A percentile compares a stretch with the other conserved stretches of the same genome.
phyloP scores from a whole-genome alignment of 2,113 vertebrate genomes.

The Neotragus moschatus region DNA sequence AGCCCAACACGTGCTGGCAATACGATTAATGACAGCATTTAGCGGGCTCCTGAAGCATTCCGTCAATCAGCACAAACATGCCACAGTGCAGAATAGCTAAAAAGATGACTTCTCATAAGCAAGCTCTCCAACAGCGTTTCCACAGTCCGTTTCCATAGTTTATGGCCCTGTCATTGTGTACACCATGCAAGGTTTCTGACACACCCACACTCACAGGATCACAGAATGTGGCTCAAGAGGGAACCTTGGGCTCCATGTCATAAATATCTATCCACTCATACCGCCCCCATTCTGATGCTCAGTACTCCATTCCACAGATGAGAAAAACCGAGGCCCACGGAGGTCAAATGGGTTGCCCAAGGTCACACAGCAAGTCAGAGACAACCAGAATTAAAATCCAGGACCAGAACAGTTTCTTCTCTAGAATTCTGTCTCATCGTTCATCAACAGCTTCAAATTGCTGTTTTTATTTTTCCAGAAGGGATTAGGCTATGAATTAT shows the following conservation, averaged over 20 bases:
- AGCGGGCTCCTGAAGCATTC: background rate
- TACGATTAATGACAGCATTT: slow-evolving; percentile 2
- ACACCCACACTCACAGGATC: background rate
- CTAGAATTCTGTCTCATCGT: background rate
- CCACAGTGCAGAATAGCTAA: background rate
- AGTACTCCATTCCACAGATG: background rate
- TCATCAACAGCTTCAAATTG: background rate
- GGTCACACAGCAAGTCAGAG: background rate
- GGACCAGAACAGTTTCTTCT: background rate
- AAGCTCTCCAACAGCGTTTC: background rate
- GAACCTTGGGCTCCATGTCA: fast-evolving
- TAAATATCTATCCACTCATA: background rate
- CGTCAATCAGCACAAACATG: slow-evolving; percentile 9
- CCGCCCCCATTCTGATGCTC: fast-evolving
- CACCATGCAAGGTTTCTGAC: slow-evolving; percentile 1
- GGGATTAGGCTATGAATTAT: slow-evolving; percentile 48
- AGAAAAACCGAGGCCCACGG: background rate
- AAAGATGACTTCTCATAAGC: background rate
- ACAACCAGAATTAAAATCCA: background rate
- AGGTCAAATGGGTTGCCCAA: background rate
- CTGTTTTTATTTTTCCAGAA: background rate
- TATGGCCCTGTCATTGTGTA: background rate
- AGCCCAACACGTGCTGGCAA: slow-evolving; percentile 20
- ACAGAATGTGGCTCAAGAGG: background rate
- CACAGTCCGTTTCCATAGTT: background rate